Evolutionary conservation across 1,140 invertebrate genomes (phyloP).

Genomic region (Atta cephalotes): DNA sequence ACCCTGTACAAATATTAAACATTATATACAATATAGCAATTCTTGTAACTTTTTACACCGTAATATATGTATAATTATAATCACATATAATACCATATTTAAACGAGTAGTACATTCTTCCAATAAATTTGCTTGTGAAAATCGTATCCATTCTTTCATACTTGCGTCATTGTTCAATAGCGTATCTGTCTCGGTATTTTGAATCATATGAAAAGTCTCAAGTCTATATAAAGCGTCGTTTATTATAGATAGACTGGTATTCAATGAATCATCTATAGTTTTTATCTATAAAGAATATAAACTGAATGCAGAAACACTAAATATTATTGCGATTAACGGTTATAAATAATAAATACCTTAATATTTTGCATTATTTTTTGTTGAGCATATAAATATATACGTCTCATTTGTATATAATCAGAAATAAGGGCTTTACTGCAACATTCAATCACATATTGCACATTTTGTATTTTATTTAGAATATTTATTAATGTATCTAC

Average conservation of each 20-base stretch:
- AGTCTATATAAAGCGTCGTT: constrained; percentile 77
- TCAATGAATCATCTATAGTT: constrained; percentile 42
- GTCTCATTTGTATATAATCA: constrained; percentile 76
- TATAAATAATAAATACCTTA: constrained; percentile 65
- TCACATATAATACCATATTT: constrained; percentile 67
- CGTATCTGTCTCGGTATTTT: constrained; percentile 19
- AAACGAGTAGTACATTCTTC: constrained; percentile 78
- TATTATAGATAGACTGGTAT: constrained; percentile 66
- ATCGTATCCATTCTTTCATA: constrained; percentile 79
- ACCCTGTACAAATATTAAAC: constrained; percentile 67
- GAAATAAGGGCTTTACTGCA: constrained; percentile 80
- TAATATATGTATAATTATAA: constrained; percentile 12
- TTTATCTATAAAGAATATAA: constrained; percentile 53
- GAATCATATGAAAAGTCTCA: constrained; percentile 81
- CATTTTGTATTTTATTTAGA: constrained; percentile 79
- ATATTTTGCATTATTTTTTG: constrained; percentile 74
- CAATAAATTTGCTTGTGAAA: constrained; percentile 78
- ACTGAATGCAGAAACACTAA: neutral
- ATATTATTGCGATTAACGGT: constrained; percentile 19
- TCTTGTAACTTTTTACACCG: neutral
- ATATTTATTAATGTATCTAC: constrained; percentile 72
- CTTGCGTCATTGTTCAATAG: constrained; percentile 48
- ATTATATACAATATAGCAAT: neutral
- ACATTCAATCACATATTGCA: constrained; percentile 81
- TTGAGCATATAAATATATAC: constrained; percentile 78